Percentiles rank a stretch among this genome's conserved stretches.
phyloP scores from a whole-genome alignment of 2,888 invertebrate species.

The Mythimna ferrago region DNA sequence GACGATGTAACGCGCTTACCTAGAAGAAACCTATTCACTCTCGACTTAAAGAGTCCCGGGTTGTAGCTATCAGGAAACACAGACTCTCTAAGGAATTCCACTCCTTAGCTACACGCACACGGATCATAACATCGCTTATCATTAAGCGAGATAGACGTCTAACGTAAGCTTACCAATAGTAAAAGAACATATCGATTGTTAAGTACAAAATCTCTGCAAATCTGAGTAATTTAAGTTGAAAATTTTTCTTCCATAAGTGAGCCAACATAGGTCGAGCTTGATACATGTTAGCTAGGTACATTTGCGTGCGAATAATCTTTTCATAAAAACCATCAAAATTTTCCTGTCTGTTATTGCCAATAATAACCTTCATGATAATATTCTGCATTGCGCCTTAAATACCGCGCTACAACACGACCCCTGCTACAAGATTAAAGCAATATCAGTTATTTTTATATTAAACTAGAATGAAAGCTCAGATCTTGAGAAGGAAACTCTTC shows the following conservation, averaged over 20 bases:
- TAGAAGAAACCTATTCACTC: no score
- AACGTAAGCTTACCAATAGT: not conserved
- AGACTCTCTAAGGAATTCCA: no score
- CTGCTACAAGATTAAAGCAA: conserved; percentile 55
- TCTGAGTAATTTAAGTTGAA: not conserved
- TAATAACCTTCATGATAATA: conserved; percentile 33
- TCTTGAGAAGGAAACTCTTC: conserved; percentile 80
- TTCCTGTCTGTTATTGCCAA: conserved; percentile 15
- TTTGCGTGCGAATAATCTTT: not conserved
- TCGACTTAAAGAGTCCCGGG: no score
- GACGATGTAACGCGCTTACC: no score
- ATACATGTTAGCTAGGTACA: not conserved
- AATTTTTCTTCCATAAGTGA: not conserved
- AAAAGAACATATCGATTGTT: not conserved
- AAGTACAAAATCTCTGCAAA: not conserved
- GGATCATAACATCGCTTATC: not conserved
- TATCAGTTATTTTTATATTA: conserved; percentile 71
- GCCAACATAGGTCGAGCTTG: not conserved
- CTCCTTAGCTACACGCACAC: no score
- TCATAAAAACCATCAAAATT: conserved; percentile 10
- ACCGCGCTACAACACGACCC: conserved; percentile 43
- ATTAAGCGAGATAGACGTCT: not conserved
- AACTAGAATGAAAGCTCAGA: conserved; percentile 80
- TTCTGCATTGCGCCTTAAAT: conserved; percentile 53
- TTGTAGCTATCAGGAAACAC: no score